Percentiles rank a stretch among this genome's conserved stretches.
phyloP scores from a whole-genome alignment of 2,888 invertebrate genomes.

The Drosophila limbata region DNA sequence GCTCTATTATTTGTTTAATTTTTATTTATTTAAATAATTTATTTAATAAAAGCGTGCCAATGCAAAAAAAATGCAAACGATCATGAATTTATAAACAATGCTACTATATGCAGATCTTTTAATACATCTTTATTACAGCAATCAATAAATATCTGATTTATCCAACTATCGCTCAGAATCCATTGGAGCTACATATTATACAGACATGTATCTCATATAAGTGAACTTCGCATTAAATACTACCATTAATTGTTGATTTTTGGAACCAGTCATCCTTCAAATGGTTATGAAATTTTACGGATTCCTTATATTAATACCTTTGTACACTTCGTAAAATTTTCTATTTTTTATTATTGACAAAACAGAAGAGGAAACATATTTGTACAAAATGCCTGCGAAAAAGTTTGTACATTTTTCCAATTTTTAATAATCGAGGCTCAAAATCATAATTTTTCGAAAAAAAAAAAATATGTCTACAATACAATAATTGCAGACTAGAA shows the following conservation, averaged over 20 bases:
- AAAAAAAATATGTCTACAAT: neutral
- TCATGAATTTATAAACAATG: conserved; percentile 43
- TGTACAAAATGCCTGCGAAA: neutral
- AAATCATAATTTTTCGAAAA: neutral
- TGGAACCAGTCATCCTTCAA: conserved; percentile 18
- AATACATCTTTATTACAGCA: conserved; percentile 59
- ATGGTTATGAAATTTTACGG: conserved; percentile 5
- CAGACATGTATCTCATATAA: conserved; percentile 15
- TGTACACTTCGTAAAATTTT: neutral
- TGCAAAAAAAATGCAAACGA: conserved; percentile 41
- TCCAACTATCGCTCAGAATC: conserved; percentile 22
- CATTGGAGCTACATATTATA: conserved; percentile 28
- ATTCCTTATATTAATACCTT: neutral
- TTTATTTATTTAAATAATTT: conserved; percentile 58
- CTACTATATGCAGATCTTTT: conserved; percentile 45
- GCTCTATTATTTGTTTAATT: conserved; percentile 71
- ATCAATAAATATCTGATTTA: conserved; percentile 25
- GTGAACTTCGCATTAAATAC: conserved; percentile 5
- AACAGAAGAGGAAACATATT: neutral
- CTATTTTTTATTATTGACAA: conserved; percentile 1
- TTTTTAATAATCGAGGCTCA: neutral
- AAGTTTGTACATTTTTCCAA: neutral
- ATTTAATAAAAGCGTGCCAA: conserved; percentile 57
- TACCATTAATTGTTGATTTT: conserved; percentile 21
- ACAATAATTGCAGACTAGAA: neutral